A percentile compares a stretch with the other conserved stretches of the same genome.
Conservation (phyloP, 2,113 vertebrate species). For the Lepisosteus oculatus region DNA sequence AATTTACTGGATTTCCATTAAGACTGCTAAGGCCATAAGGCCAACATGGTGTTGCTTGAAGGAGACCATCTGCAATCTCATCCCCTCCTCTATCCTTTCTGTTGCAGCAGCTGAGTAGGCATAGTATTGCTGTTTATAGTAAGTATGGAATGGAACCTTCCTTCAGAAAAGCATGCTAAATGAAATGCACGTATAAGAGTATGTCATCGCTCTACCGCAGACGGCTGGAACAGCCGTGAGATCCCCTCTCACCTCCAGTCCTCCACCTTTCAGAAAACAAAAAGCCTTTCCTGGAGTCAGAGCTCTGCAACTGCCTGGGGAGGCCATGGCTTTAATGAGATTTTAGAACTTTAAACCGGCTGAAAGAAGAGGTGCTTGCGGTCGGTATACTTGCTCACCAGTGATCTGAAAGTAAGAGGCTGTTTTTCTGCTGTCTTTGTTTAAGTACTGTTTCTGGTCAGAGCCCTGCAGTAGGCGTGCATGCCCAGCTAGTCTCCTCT, state of each 20-base stretch:
- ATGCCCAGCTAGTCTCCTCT: not conserved
- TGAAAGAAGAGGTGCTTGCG: slow-evolving; percentile 1
- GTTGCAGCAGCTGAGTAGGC: too few species aligned
- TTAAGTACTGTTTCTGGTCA: slow-evolving; percentile 10
- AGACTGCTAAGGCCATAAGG: too few species aligned
- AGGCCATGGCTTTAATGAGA: slow-evolving; percentile 12
- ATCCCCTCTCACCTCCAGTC: not conserved
- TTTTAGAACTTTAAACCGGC: slow-evolving; percentile 10
- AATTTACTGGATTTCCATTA: too few species aligned
- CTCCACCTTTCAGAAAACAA: not conserved
- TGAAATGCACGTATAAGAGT: not conserved
- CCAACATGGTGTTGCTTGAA: too few species aligned
- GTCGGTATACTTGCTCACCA: slow-evolving; percentile 18
- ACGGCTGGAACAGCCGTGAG: not conserved
- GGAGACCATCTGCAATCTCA: too few species aligned
- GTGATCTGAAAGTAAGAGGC: slow-evolving; percentile 2
- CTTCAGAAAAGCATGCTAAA: too few species aligned
- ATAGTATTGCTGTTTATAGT: too few species aligned
- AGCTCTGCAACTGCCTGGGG: not conserved
- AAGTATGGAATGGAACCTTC: too few species aligned
- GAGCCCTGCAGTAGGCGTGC: not conserved
- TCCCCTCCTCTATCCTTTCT: too few species aligned
- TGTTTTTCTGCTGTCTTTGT: slow-evolving; percentile 9
- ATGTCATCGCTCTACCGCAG: not conserved
- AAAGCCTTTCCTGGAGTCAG: not conserved